Evolutionary conservation across 2,888 invertebrate species (phyloP), one percentile per base, ranked within the genome.

Genomic region (Ophion costatus): DNA sequence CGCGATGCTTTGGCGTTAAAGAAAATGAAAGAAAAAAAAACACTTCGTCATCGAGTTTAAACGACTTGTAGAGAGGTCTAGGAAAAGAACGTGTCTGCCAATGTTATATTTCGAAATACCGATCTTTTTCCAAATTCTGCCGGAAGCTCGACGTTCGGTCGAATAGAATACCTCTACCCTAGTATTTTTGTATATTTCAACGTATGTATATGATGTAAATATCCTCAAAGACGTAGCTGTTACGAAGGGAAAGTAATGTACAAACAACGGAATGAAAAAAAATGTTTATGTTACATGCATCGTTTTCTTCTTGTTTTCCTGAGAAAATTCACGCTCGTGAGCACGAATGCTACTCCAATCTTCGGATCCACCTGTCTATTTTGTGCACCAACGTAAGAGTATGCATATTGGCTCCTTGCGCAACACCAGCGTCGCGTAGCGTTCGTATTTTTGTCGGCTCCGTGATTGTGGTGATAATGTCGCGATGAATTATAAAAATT

Each of bases 181-280:
- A 86, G 82, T 86, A 86, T 84, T 86, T 84, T 86, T 86, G 80
- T 86, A 86, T 84, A 80, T 84, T 86, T 74, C 77, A 64, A 75
- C 77, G 59, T 86, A 74, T 86, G 76, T 84, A 76, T 76, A 79
- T 84, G 69, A 70, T 86, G 82, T 82, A 83, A 80, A 85, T 83
- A 83, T 71, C 83, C 63, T 80, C 63, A 45, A 70, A 69, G 57
- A 70, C 84, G 71, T 85, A 85, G 79, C 82, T 84, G 82, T 79
- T 84, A 51, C 75, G 78, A 73, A 74, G 20, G n/a, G 45, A 42
- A 74, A 63, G 42, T 22, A 59, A 69, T 66, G 75, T 77, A 66
- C 64, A 82, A 61, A 74, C 22, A 61, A 74, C 24, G 61, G 29
- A 59, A 69, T 61, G 22, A 17, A 59, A 17, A 42, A 45, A 24